Evolutionary conservation across 2,888 invertebrate genomes (phyloP), one percentile per base, ranked within the genome.

Genomic region (Dicyrtomina minuta): DNA sequence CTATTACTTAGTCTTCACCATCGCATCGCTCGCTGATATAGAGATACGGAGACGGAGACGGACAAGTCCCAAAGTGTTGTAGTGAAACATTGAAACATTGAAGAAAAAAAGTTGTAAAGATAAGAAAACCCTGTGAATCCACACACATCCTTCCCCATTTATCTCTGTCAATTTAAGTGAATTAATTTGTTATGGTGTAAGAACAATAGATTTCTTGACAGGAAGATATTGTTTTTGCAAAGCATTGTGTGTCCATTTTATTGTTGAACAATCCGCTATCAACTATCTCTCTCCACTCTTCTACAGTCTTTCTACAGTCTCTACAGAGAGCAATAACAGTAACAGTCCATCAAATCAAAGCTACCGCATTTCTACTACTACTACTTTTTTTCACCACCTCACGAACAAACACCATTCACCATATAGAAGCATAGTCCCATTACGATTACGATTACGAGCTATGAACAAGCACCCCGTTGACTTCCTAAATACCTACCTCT

Each of bases 151-250:
- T 51, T 51, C 4, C 17, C 27, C 10, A 60, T 41, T 39, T 39
- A 39, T 64, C 64, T 64, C 64, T 51, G 51, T 64, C 49, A 46
- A 64, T 64, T 64, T 64, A 33, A 51, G 51, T 39, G 12, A 58
- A 58, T 58, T 58, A 58, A 58, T 58, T 58, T 58, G 58, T 58
- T 58, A 58, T 58, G 17, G 58, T 41, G 8, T 41, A 58, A 46
- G 41, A 58, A 58, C 58, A 58, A 41, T 41, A 15, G 20, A 58
- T 58, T 39, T 41, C 58, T 41, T 41, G 41, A 58, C 58, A 55
- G 51, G 51, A 51, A 17, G 22, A 51, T 51, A 22, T 51, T 51
- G 12, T 53, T 17, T 53, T 13, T 53, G 53, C 22, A 46, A 33
- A 33, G 33, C 13, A 46, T 17, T 46, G 49, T 49, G 6, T 49